Conservation (phyloP, 2,888 invertebrate species). For the Watsonalla binaria region DNA sequence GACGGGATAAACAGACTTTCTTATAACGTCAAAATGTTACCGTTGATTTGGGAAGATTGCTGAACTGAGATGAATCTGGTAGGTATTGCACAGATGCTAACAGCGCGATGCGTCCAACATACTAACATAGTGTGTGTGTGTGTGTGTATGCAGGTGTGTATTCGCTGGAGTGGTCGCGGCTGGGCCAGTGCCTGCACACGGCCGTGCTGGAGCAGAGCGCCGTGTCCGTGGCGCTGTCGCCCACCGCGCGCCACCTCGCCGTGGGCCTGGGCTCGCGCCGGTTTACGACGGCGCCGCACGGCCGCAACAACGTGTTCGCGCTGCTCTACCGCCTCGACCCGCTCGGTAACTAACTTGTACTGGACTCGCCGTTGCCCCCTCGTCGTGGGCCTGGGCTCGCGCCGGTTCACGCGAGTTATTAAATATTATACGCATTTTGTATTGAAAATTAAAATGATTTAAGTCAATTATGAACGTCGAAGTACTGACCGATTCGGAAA, state of each 20-base stretch:
- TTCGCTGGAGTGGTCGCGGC: constrained; percentile 85
- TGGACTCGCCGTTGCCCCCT: constrained; percentile 84
- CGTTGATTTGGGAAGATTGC: too few relatives aligned
- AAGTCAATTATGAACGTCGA: too few relatives aligned
- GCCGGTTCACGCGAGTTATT: constrained; percentile 65
- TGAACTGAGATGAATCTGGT: too few relatives aligned
- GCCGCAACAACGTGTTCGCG: constrained; percentile 69
- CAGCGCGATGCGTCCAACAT: not conserved
- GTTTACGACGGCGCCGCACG: constrained; percentile 76
- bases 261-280: constrained; percentile 87
- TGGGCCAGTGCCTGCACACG: constrained; percentile 89
- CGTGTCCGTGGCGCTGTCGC: constrained; percentile 91
- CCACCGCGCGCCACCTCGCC: constrained; percentile 86
- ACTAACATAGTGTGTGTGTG: constrained; percentile 3
- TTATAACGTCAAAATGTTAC: too few relatives aligned
- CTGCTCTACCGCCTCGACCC: constrained; percentile 64
- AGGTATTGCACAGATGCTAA: not conserved
- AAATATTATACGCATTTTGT: too few relatives aligned
- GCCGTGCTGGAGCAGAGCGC: constrained; percentile 87
- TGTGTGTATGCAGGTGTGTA: constrained; percentile 80
- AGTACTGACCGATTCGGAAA: too few relatives aligned
- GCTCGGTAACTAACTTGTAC: constrained; percentile 32
- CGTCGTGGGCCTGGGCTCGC: constrained; percentile 87
- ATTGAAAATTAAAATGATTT: too few relatives aligned
- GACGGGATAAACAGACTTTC: too few relatives aligned